phyloP scores from a whole-genome alignment of 2,797 vertebrate genomes.

The Aplochiton taeniatus region DNA sequence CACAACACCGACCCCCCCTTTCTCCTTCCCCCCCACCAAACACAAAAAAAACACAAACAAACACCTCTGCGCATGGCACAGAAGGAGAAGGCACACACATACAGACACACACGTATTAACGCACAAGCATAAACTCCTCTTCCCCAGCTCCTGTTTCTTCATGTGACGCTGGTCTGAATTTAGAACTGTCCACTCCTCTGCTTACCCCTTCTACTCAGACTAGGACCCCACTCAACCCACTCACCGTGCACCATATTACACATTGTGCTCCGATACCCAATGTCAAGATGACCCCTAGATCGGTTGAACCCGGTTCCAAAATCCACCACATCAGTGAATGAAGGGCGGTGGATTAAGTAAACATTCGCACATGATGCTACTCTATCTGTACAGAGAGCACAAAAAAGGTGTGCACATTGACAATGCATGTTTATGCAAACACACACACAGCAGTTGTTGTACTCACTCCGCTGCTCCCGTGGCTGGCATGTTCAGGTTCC shows the following conservation, averaged over 20 bases:
- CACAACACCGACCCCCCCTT: not conserved
- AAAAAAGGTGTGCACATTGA: no score
- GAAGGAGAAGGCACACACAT: not conserved
- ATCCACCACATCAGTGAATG: no score
- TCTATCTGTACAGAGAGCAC: no score
- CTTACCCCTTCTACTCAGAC: no score
- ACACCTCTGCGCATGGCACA: not conserved
- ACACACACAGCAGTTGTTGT: constrained; percentile 33
- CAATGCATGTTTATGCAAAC: no score
- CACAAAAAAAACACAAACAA: not conserved
- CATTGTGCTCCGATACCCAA: no score
- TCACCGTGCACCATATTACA: no score
- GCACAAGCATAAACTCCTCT: not conserved
- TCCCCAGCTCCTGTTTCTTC: constrained; percentile 39
- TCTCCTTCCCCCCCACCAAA: constrained; percentile 19
- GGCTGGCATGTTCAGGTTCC: constrained; percentile 54
- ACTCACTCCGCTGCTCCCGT: constrained; percentile 65
- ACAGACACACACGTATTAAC: not conserved
- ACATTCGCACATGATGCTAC: no score
- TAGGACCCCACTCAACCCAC: no score
- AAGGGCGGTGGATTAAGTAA: no score
- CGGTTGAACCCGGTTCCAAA: no score
- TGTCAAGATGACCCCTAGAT: no score
- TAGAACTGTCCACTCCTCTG: constrained; percentile 24
- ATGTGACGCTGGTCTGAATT: constrained; percentile 52